These are phyloP conservation scores for Merops nubicus DNA, from an alignment of 2,113 vertebrate species.

Conservation along the genomic window DNA sequence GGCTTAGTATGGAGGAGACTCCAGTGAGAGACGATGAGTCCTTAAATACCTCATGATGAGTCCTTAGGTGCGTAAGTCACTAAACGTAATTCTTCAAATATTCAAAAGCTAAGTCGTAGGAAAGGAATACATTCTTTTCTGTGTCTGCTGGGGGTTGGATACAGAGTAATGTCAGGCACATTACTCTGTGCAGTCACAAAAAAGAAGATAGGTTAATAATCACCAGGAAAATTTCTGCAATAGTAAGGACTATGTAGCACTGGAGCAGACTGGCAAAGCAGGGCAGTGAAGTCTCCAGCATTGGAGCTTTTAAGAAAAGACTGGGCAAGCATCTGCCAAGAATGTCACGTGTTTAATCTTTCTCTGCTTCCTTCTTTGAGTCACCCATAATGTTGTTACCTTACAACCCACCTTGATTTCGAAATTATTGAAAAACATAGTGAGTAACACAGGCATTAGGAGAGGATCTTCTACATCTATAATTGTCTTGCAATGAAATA, in stretches of 20 bases:
- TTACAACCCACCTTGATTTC: background rate
- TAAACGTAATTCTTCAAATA: background rate
- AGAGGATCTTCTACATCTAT: background rate
- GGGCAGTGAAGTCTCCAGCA: background rate
- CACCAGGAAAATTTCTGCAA: background rate
- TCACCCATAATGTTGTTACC: background rate
- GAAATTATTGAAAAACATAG: background rate
- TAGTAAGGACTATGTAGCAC: background rate
- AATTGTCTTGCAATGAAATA: background rate
- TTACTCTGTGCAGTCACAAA: no score
- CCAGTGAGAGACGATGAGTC: background rate
- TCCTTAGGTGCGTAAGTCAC: background rate
- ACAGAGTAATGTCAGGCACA: background rate
- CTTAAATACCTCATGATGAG: background rate
- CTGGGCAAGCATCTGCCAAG: background rate
- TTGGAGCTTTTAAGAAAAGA: background rate
- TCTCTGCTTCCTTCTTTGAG: constrained; percentile 2
- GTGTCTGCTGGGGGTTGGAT: background rate
- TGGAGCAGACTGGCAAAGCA: background rate
- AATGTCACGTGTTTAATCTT: background rate
- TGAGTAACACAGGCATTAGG: background rate
- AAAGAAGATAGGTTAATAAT: background rate
- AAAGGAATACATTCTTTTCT: background rate
- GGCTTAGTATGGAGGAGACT: background rate
- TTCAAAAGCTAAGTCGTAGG: background rate